phyloP scores from a whole-genome alignment of 2,113 vertebrate species.

The Oplegnathus fasciatus region DNA sequence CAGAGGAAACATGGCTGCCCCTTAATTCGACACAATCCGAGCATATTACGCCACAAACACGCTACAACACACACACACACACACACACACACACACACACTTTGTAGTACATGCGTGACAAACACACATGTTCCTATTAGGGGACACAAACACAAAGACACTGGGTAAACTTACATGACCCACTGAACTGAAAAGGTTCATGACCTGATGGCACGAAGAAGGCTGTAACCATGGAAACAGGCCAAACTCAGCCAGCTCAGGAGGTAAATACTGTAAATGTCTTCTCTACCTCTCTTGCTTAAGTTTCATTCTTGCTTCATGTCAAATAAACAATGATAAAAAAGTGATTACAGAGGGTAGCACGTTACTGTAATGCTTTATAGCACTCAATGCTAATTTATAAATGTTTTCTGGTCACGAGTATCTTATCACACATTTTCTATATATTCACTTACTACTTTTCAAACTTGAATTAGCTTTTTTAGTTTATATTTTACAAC shows the following conservation, averaged over 20 bases:
- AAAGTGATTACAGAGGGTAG: neutral
- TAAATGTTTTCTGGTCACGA: no score
- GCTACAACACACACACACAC: neutral
- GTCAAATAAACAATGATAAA: neutral
- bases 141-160: neutral
- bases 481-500: neutral
- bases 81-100: constrained; percentile 9
- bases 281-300: neutral
- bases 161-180: neutral
- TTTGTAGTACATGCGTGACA: neutral
- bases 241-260: neutral
- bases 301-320: neutral
- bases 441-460: neutral
- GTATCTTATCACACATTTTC: no score
- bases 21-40: constrained; percentile 17
- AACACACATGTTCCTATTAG: neutral
- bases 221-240: constrained; percentile 18
- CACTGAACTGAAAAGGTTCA: constrained; percentile 23
- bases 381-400: no score
- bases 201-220: neutral
- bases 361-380: no score
- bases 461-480: neutral
- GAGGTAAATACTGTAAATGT: neutral
- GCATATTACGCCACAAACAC: constrained; percentile 3
- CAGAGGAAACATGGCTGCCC: neutral